These are phyloP conservation scores for Rhinoderma darwinii DNA, from an alignment of 2,113 vertebrate species.

Conservation along the genomic window DNA sequence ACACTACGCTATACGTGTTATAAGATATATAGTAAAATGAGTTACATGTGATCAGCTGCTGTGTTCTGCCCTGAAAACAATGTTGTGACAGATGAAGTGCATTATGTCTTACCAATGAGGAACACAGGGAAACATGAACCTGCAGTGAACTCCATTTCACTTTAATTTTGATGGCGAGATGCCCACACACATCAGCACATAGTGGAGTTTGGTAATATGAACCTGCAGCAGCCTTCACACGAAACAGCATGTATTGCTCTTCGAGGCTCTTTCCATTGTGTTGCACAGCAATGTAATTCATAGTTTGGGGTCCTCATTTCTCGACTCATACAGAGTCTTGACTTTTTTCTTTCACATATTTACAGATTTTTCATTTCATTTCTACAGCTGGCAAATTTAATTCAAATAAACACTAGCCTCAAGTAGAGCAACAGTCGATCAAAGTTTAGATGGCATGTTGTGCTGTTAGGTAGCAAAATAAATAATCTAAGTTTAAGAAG, in stretches of 20 bases:
- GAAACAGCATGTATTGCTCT: slow-evolving; percentile 17
- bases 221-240: slow-evolving; percentile 25
- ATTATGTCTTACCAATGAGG: slow-evolving; percentile 18
- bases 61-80: slow-evolving; percentile 12
- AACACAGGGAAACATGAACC: slow-evolving; percentile 43
- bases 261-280: slow-evolving; percentile 37
- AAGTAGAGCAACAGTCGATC: slow-evolving; percentile 25
- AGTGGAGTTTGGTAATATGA: slow-evolving; percentile 30
- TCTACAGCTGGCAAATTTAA: slow-evolving; percentile 49
- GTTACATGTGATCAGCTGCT: background rate
- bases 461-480: slow-evolving; percentile 28
- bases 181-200: slow-evolving; percentile 38
- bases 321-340: slow-evolving; percentile 34
- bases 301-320: slow-evolving; percentile 45
- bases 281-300: slow-evolving; percentile 50
- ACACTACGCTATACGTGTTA: background rate
- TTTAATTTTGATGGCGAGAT: slow-evolving; percentile 48
- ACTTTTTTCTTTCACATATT: slow-evolving; percentile 3
- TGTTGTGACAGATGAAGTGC: slow-evolving; percentile 44
- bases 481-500: slow-evolving; percentile 11
- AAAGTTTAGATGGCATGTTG: slow-evolving; percentile 6
- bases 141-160: slow-evolving; percentile 40
- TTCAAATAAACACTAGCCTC: slow-evolving; percentile 48
- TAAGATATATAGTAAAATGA: background rate
- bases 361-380: slow-evolving; percentile 43